phyloP scores from a whole-genome alignment of 2,797 vertebrate species.

The Coregonus sp. region DNA sequence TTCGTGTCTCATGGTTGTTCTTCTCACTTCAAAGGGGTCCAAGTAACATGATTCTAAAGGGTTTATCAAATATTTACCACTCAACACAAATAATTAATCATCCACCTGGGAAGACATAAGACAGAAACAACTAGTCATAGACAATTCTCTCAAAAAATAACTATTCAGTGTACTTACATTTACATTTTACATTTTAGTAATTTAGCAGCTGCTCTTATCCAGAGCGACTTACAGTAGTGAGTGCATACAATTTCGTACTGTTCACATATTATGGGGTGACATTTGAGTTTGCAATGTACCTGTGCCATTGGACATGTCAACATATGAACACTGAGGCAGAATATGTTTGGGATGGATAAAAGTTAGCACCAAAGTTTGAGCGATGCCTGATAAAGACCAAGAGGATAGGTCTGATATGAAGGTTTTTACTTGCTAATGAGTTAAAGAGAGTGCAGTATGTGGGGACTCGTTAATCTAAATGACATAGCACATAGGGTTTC shows the following conservation, averaged over 20 bases:
- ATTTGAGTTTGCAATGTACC: not conserved
- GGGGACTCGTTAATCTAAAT: not conserved
- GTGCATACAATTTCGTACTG: too few species aligned
- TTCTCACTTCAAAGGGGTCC: slow-evolving; percentile 48
- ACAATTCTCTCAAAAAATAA: not conserved
- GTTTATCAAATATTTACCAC: slow-evolving; percentile 73
- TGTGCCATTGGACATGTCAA: not conserved
- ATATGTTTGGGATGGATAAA: not conserved
- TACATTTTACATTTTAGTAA: too few species aligned
- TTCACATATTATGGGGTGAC: not conserved
- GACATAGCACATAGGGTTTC: not conserved
- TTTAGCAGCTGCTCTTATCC: too few species aligned
- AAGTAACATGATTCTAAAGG: slow-evolving; percentile 69
- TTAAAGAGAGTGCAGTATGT: not conserved
- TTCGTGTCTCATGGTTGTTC: slow-evolving; percentile 39
- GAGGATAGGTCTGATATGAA: not conserved
- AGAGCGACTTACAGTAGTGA: too few species aligned
- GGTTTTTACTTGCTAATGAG: not conserved
- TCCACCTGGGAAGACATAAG: not conserved
- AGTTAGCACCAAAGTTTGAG: not conserved
- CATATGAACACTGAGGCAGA: not conserved
- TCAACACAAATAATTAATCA: slow-evolving; percentile 17
- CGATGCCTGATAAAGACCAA: not conserved
- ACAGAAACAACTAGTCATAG: slow-evolving; percentile 4
- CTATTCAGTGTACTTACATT: not conserved